Conservation (phyloP, 2,113 vertebrate genomes). For the Gnathonemus echidnorhynchus region DNA sequence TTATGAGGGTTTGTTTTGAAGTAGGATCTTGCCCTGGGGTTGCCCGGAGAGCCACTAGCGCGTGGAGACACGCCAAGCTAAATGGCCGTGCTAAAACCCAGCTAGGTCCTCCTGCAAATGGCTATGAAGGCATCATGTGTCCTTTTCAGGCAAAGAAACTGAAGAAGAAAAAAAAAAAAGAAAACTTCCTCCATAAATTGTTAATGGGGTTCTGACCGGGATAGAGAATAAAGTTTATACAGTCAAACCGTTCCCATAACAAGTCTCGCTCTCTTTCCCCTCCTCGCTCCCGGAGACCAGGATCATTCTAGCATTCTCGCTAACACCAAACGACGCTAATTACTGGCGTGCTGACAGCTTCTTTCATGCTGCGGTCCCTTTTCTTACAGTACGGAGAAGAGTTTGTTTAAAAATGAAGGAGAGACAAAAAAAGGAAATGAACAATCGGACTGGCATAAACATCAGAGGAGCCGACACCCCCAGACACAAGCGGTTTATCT, state of each 20-base stretch:
- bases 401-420: background rate
- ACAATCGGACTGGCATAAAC: conserved; percentile 18
- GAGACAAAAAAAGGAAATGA: background rate
- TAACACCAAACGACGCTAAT: conserved; percentile 39
- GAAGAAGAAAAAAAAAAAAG: conserved; percentile 30
- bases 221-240: conserved; percentile 51
- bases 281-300: background rate
- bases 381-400: background rate
- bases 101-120: conserved; percentile 36
- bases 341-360: conserved; percentile 43
- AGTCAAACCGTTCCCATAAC: conserved; percentile 49
- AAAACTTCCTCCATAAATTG: conserved; percentile 47
- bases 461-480: conserved; percentile 29
- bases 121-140: conserved; percentile 43
- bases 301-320: background rate
- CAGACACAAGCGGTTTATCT: conserved; percentile 27
- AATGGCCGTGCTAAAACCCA: conserved; percentile 36
- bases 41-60: conserved; percentile 5
- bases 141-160: conserved; percentile 23
- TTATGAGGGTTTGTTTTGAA: conserved; percentile 37
- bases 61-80: conserved; percentile 1
- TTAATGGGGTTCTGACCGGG: conserved; percentile 48
- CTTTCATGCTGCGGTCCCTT: background rate
- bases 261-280: conserved; percentile 34
- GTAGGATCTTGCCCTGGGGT: conserved; percentile 50